phyloP scores from a whole-genome alignment of 1,140 invertebrate species.

The Mizuhopecten yessoensis region DNA sequence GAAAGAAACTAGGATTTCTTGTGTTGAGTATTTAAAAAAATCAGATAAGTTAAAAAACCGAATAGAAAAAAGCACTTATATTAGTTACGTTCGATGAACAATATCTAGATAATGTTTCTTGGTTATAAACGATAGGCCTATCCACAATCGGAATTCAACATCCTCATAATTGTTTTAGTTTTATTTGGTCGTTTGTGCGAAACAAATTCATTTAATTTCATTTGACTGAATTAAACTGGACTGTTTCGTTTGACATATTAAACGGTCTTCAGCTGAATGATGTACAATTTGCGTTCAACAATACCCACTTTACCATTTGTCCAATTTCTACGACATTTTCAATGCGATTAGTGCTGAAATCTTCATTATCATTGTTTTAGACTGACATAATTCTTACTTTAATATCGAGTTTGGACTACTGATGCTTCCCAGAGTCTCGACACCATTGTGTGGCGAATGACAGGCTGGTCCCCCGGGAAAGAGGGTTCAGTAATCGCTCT shows the following conservation, averaged over 20 bases:
- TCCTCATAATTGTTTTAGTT: background rate
- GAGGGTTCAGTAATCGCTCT: constrained; percentile 21
- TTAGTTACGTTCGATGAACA: too few relatives aligned
- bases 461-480: constrained; percentile 12
- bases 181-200: background rate
- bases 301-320: constrained; percentile 8
- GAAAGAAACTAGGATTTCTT: too few relatives aligned
- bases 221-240: background rate
- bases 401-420: background rate
- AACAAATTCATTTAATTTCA: background rate
- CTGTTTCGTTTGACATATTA: constrained; percentile 19
- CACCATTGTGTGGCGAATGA: constrained; percentile 31
- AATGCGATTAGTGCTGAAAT: constrained; percentile 5
- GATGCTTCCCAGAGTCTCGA: background rate
- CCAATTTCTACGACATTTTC: background rate
- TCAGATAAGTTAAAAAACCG: too few relatives aligned
- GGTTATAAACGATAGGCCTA: background rate
- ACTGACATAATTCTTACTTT: constrained; percentile 13
- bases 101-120: too few relatives aligned
- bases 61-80: too few relatives aligned
- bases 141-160: background rate
- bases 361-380: constrained; percentile 9
- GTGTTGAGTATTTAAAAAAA: too few relatives aligned
- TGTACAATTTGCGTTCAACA: constrained; percentile 38
- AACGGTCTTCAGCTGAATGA: background rate